Evolutionary conservation across 1,140 invertebrate genomes (phyloP).

Genomic region (Temnothorax longispinosus): DNA sequence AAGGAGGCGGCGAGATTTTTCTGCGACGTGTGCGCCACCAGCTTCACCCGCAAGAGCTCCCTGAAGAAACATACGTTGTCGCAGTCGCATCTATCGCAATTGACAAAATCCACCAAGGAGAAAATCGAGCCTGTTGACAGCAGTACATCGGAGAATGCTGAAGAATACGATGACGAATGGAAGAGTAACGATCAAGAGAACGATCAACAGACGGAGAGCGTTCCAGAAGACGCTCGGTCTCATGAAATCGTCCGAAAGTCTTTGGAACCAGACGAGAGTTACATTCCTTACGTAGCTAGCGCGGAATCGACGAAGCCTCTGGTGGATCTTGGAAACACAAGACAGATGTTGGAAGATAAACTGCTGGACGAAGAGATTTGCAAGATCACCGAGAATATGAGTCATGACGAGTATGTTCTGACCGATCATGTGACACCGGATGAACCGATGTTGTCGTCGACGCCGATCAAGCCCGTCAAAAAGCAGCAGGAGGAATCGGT

Average conservation of each 20-base stretch:
- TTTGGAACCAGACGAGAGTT: not conserved
- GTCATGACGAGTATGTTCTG: slow-evolving; percentile 84
- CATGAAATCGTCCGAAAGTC: not conserved
- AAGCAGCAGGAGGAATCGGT: slow-evolving; percentile 17
- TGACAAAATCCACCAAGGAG: slow-evolving; percentile 69
- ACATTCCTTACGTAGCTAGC: not conserved
- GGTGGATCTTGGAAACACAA: not conserved
- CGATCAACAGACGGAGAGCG: not conserved
- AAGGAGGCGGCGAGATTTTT: slow-evolving; percentile 83
- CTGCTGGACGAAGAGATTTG: slow-evolving; percentile 84
- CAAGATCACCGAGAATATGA: slow-evolving; percentile 85
- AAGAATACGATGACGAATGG: slow-evolving; percentile 5
- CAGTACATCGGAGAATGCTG: not conserved
- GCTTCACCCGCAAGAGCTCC: slow-evolving; percentile 84
- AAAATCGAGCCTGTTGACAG: slow-evolving; percentile 16
- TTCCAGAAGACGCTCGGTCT: not conserved
- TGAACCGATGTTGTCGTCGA: slow-evolving; percentile 69
- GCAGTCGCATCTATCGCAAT: slow-evolving; percentile 81
- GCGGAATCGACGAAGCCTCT: slow-evolving; percentile 26
- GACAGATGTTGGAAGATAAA: slow-evolving; percentile 79
- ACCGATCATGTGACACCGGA: slow-evolving; percentile 82
- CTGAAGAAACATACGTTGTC: slow-evolving; percentile 83
- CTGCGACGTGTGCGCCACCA: slow-evolving; percentile 82
- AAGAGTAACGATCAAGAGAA: slow-evolving; percentile 33
- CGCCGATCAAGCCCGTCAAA: slow-evolving; percentile 56